Evolutionary conservation across 2,888 invertebrate genomes (phyloP), one percentile per base, ranked within the genome.

Genomic region (Drosophila aldrichi): DNA sequence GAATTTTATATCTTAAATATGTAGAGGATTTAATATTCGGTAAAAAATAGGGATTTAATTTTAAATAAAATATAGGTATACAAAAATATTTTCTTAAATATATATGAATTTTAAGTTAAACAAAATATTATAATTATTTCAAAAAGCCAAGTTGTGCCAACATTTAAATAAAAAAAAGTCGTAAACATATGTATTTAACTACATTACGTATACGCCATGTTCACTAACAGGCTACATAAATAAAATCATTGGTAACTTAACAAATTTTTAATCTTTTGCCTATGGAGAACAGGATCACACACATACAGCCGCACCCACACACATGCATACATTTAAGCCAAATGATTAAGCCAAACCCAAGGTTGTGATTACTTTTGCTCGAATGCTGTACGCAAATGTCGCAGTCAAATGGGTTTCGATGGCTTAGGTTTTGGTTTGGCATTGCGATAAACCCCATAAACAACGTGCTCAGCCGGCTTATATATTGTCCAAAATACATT

Each of bases 361-460:
- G 20, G 22, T 44, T 57, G 40, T 29, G 56, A 69, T 58, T 64
- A 61, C 43, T 64, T 60, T 60, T 57, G 22, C 48, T 25, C 38
- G 46, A 43, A 16, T n/a, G 22, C 59, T 38, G 41, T 29, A 29
- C 25, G 43, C 68, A 69, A 56, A 68, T 59, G 57, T 63, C 56
- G 36, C 56, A 62, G 38, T 38, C 43, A 72, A 72, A 70, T 73
- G 62, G 58, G 57, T 60, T 67, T 71, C 52, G 62, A 63, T 70
- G 55, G 68, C 57, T 60, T 66, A 61, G 62, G 63, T 65, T 69
- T 57, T 57, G 52, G 77, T 40, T 59, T 62, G 55, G 55, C 48
- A 57, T 60, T 63, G 59, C 70, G 70, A 77, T 77, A 70, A 76
- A 74, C 62, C 65, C 65, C 61, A 77, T 77, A 74, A 77, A 77